Evolutionary conservation across 2,888 invertebrate species (phyloP).

Genomic region (Marronus borbonicus): DNA sequence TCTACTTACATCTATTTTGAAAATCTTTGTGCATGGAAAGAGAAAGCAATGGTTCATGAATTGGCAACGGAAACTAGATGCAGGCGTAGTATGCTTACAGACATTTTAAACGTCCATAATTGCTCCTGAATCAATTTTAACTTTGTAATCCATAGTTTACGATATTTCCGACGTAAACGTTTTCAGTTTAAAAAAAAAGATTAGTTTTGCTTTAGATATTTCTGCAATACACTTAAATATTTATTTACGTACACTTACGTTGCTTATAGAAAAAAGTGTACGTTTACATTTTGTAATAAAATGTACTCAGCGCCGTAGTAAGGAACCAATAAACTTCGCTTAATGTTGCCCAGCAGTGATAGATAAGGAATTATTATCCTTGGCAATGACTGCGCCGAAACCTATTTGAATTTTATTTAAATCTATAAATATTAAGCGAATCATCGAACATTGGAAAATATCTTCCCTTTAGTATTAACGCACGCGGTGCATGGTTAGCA

Average conservation of each 20-base stretch:
- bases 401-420: conserved; percentile 43
- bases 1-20: too few species aligned
- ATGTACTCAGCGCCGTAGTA: conserved; percentile 19
- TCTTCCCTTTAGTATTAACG: conserved; percentile 37
- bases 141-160: too few species aligned
- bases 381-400: conserved; percentile 46
- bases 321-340: conserved; percentile 31
- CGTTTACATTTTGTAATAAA: conserved; percentile 28
- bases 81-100: too few species aligned
- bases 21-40: too few species aligned
- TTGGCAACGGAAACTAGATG: too few species aligned
- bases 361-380: conserved; percentile 50
- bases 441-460: conserved; percentile 42
- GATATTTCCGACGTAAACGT: too few species aligned
- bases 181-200: not conserved
- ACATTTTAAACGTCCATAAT: too few species aligned
- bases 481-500: conserved; percentile 36
- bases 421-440: conserved; percentile 43
- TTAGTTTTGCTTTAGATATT: not conserved
- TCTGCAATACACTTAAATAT: conserved; percentile 12
- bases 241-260: conserved; percentile 6
- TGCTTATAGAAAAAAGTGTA: conserved; percentile 1
- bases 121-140: too few species aligned
- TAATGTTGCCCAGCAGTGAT: conserved; percentile 37
- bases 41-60: too few species aligned